Percentiles rank a stretch among this genome's conserved stretches.
Conservation (phyloP, 2,888 invertebrate genomes). For the Lasiommata megera region DNA sequence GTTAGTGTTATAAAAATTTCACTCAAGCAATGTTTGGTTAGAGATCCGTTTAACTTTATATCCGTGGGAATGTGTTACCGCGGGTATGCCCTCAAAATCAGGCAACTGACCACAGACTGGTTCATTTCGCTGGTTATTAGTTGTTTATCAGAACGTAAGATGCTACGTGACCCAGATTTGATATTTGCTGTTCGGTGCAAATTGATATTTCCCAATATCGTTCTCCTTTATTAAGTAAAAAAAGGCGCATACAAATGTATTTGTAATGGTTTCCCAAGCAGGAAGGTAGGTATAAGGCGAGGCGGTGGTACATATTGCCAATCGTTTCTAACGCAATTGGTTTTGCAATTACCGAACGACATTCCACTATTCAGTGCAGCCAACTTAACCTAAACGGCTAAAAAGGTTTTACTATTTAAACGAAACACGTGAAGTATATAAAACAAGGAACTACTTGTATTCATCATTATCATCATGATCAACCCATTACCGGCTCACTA, state of each 20-base stretch:
- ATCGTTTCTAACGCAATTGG: conserved; percentile 19
- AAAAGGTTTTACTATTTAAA: conserved; percentile 16
- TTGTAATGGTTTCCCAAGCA: conserved; percentile 24
- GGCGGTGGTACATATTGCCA: conserved; percentile 16
- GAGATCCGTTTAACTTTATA: conserved; percentile 34
- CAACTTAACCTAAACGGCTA: conserved; percentile 8
- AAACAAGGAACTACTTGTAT: too few relatives aligned
- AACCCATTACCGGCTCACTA: too few relatives aligned
- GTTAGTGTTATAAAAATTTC: too few relatives aligned
- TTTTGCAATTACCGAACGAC: conserved; percentile 25
- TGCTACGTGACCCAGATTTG: background rate
- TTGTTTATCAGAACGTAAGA: too few relatives aligned
- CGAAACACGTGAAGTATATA: too few relatives aligned
- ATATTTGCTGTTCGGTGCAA: background rate
- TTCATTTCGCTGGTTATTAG: conserved; percentile 54
- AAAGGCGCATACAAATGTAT: conserved; percentile 15
- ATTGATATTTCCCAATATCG: conserved; percentile 7
- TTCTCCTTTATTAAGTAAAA: conserved; percentile 13
- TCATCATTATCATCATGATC: too few relatives aligned
- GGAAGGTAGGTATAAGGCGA: conserved; percentile 14
- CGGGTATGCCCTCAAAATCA: conserved; percentile 54
- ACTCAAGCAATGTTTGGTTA: background rate
- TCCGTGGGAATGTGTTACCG: conserved; percentile 47
- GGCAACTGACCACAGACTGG: conserved; percentile 61
- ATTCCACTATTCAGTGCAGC: conserved; percentile 28